phyloP scores from a whole-genome alignment of 2,888 invertebrate genomes.

The Andrena praecox region DNA sequence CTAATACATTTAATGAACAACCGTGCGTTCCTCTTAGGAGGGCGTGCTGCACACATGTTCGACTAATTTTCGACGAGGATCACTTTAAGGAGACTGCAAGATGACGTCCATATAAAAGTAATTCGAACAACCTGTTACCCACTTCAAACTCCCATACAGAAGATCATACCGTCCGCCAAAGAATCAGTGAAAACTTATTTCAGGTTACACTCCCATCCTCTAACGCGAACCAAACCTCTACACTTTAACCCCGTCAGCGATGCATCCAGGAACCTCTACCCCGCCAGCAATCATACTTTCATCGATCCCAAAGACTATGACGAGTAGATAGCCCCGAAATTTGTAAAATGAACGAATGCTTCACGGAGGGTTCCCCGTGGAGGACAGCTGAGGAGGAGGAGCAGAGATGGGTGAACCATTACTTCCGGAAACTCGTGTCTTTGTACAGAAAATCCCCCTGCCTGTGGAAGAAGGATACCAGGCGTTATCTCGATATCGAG shows the following conservation, averaged over 20 bases:
- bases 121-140: background rate
- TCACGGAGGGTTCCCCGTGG: background rate
- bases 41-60: background rate
- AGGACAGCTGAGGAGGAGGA: conserved; percentile 6
- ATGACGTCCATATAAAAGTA: conserved; percentile 10
- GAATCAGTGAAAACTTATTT: background rate
- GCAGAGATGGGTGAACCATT: conserved; percentile 64
- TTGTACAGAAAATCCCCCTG: conserved; percentile 70
- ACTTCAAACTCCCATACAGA: background rate
- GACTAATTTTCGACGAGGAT: background rate
- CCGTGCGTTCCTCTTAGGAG: background rate
- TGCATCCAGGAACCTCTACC: conserved; percentile 2
- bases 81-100: background rate
- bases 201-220: conserved; percentile 3
- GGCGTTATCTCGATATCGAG: conserved; percentile 65
- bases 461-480: conserved; percentile 73
- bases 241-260: conserved; percentile 9
- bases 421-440: conserved; percentile 67
- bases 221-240: background rate
- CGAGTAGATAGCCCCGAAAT: background rate
- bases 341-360: conserved; percentile 34
- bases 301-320: background rate
- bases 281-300: background rate
- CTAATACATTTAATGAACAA: conserved; percentile 5
- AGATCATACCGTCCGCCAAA: background rate